These are phyloP conservation scores for Lepidocyrtoides sp. DNA, from an alignment of 2,888 invertebrate species.

Conservation along the genomic window DNA sequence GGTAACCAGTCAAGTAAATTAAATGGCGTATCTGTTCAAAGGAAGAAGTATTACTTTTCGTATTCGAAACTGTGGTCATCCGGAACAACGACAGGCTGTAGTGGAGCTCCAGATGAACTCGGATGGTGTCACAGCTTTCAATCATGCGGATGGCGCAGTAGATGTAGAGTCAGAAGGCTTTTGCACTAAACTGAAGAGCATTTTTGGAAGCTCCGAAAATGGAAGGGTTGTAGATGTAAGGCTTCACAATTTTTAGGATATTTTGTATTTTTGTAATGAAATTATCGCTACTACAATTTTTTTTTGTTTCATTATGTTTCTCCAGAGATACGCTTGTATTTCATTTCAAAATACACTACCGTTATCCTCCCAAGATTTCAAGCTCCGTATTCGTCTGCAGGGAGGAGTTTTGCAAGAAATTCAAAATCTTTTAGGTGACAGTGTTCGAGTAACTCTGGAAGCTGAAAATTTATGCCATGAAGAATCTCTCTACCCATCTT, in stretches of 20 bases:
- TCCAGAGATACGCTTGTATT: not conserved
- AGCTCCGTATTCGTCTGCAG: not conserved
- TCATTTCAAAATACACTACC: not conserved
- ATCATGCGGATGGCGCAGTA: not conserved
- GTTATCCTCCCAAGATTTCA: not conserved
- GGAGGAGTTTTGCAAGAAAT: not conserved
- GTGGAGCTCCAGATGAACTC: not conserved
- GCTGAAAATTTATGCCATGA: not conserved
- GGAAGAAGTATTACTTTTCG: not conserved
- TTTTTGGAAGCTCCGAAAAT: not conserved
- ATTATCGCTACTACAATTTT: not conserved
- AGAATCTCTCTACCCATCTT: not conserved
- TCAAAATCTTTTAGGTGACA: not conserved
- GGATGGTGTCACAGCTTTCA: not conserved
- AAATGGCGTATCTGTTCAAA: not conserved
- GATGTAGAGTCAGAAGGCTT: not conserved
- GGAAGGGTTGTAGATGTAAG: not conserved
- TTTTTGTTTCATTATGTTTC: not conserved
- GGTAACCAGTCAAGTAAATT: too few relatives aligned
- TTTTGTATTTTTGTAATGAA: not conserved
- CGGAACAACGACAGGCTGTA: not conserved
- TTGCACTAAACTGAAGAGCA: not conserved
- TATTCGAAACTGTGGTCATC: not conserved
- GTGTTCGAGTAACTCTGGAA: not conserved
- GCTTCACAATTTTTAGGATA: not conserved